Conservation (phyloP, 2,888 invertebrate genomes). For the Eupithecia vulgata region DNA sequence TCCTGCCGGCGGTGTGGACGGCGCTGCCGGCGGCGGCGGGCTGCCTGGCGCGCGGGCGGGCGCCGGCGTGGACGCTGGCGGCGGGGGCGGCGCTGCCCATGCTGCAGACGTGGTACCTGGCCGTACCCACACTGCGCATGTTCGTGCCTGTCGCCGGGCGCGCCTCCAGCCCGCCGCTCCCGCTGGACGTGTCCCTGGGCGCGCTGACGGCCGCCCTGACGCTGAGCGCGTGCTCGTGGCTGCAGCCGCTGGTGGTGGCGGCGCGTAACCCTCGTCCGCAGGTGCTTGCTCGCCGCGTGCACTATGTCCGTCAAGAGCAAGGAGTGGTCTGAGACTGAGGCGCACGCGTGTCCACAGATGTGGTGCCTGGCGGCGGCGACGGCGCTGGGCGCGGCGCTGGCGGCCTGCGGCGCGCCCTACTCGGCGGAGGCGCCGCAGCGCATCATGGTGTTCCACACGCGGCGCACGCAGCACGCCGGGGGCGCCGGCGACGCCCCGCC, state of each 20-base stretch:
- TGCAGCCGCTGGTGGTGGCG: conserved; percentile 63
- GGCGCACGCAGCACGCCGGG: conserved; percentile 83
- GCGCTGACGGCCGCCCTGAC: conserved; percentile 66
- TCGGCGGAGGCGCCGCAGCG: conserved; percentile 86
- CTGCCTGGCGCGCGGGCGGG: conserved; percentile 81
- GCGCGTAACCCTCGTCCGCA: conserved; percentile 45
- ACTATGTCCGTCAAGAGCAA: no score
- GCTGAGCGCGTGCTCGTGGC: conserved; percentile 68
- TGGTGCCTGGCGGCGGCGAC: conserved; percentile 19
- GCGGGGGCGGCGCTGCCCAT: conserved; percentile 79
- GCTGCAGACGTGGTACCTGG: conserved; percentile 87
- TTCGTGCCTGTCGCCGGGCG: conserved; percentile 93
- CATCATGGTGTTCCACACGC: conserved; percentile 87
- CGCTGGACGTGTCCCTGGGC: conserved; percentile 86
- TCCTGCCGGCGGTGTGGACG: conserved; percentile 87
- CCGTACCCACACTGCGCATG: conserved; percentile 87
- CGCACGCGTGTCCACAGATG: conserved; percentile 1
- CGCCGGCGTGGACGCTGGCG: conserved; percentile 84
- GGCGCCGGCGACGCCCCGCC: conserved; percentile 63
- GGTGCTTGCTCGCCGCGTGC: background rate
- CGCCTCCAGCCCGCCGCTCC: conserved; percentile 86
- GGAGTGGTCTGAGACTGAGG: no score
- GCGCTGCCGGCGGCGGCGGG: conserved; percentile 74
- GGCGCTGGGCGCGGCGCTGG: conserved; percentile 46
- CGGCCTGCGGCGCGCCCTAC: conserved; percentile 80